These are phyloP conservation scores for Escarpia spicata DNA, from an alignment of 2,888 invertebrate species.

Conservation along the genomic window DNA sequence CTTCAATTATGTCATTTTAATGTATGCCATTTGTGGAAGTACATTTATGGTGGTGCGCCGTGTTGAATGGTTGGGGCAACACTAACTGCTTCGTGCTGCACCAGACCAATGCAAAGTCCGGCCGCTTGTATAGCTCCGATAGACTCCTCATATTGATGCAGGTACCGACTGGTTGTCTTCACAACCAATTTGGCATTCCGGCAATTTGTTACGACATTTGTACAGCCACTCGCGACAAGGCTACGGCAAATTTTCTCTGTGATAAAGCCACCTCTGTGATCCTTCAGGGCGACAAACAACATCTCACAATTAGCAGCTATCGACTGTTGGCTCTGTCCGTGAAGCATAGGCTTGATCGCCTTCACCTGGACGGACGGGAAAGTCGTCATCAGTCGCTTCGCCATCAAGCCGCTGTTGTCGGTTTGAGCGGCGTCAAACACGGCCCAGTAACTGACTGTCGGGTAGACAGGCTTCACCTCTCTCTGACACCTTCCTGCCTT, in stretches of 20 bases:
- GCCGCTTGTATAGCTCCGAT: not conserved
- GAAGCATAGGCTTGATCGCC: not conserved
- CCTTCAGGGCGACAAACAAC: constrained; percentile 73
- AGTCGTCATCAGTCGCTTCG: constrained; percentile 70
- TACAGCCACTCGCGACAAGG: not conserved
- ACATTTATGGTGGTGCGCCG: no score
- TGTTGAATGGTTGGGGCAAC: not conserved
- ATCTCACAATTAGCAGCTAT: not conserved
- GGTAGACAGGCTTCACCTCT: not conserved
- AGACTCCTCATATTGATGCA: not conserved
- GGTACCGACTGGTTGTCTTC: not conserved
- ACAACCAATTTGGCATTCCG: not conserved
- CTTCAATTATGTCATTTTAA: constrained; percentile 63
- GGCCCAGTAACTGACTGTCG: constrained; percentile 67
- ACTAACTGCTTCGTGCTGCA: not conserved
- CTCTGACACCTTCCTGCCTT: not conserved
- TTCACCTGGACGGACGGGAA: not conserved
- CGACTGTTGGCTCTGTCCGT: not conserved
- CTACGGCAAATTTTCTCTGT: not conserved
- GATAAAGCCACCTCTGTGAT: constrained; percentile 73
- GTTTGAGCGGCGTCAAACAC: constrained; percentile 75
- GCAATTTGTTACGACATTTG: not conserved
- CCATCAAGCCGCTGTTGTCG: constrained; percentile 68
- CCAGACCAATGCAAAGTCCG: not conserved
- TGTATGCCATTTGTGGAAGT: no score